Base-by-base conservation (phyloP, 2,888 invertebrate genomes). In the Stenoptilia bipunctidactyla region DNA sequence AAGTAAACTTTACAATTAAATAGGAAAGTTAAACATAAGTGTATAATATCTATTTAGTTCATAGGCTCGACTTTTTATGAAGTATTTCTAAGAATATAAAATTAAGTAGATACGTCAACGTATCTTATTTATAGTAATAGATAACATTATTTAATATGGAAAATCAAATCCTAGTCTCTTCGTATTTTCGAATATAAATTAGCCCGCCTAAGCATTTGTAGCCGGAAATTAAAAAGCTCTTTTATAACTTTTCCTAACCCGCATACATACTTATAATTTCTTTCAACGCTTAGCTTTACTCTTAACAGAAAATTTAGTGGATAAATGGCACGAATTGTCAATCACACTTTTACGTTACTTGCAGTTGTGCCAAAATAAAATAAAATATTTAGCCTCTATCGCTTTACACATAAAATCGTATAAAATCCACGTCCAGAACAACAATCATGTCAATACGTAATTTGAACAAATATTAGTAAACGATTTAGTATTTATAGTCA, bases 401-500 rank as follows among this genome's bases (percentile, higher is more conserved):
- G 12, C n/a, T 35, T 35, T 30, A n/a, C 30, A n/a, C 10, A 30
- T 3, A 35, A 35, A n/a, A 35, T 13, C 12, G 30, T 30, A 9
- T 30, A 30, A 30, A n/a, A 30, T 30, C 51, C 55, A 57, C 56
- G 55, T 58, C 53, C 55, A 54, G 50, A 45, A 48, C 42, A 46
- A 49, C 42, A 44, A 52, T 60, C 55, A 60, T 58, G 53, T 59
- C 55, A 57, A 73, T 76, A 76, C 72, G 73, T 76, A 74, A 76
- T 55, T 57, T 55, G 67, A 75, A 66, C 74, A 79, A 77, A 66
- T 66, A 66, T 68, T 75, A 73, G 70, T 55, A 60, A 60, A 64
- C 70, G 66, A 66, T 57, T 71, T 80, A 82, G 77, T 70, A 63
- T 76, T 76, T 62, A 73, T 82, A 82, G 76, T 79, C 89, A 90